Evolutionary conservation across 2,888 invertebrate genomes (phyloP).

Genomic region (Scotopteryx bipunctaria): DNA sequence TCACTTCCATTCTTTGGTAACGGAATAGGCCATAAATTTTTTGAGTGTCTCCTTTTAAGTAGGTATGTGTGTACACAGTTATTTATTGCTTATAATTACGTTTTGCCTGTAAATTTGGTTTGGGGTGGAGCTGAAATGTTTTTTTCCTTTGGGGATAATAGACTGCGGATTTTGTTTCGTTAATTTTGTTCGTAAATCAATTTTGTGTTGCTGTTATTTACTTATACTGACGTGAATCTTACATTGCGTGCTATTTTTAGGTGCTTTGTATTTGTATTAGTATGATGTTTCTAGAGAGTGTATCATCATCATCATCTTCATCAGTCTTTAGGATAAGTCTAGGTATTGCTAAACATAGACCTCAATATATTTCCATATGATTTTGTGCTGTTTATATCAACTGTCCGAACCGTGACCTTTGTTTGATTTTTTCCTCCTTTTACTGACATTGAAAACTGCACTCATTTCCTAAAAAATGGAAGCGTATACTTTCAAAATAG

Average conservation of each 20-base stretch:
- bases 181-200: conserved; percentile 30
- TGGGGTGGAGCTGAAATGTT: conserved; percentile 33
- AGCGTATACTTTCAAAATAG: neutral
- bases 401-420: too few relatives aligned
- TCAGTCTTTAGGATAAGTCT: too few relatives aligned
- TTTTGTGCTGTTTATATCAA: too few relatives aligned
- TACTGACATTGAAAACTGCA: too few relatives aligned
- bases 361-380: too few relatives aligned
- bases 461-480: too few relatives aligned
- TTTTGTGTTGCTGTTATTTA: conserved; percentile 23
- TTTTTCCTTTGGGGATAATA: conserved; percentile 30
- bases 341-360: too few relatives aligned
- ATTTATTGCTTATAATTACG: conserved; percentile 60
- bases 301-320: too few relatives aligned
- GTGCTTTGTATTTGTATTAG: neutral
- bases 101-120: conserved; percentile 38
- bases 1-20: conserved; percentile 52
- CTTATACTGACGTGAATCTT: neutral
- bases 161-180: conserved; percentile 30
- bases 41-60: conserved; percentile 57
- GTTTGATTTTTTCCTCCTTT: too few relatives aligned
- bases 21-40: conserved; percentile 72
- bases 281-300: too few relatives aligned
- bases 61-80: conserved; percentile 60
- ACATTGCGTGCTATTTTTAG: neutral